Evolutionary conservation across 2,888 invertebrate genomes (phyloP).

Genomic region (Cyaniris semiargus): DNA sequence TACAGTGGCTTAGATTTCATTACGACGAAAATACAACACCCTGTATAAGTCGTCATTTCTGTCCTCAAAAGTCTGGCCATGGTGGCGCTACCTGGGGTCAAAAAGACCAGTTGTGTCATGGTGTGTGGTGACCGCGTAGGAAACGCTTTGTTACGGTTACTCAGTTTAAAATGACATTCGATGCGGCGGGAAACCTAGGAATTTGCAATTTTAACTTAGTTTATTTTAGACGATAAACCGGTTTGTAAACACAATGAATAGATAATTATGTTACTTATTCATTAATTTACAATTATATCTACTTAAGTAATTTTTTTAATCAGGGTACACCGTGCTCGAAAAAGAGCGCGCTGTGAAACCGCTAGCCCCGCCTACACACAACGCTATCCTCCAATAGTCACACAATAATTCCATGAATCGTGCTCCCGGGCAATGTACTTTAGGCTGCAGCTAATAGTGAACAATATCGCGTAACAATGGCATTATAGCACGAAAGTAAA

Average conservation of each 20-base stretch:
- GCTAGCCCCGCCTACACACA: no score
- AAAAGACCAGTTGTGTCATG: neutral
- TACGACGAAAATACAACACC: neutral
- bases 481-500: no score
- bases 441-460: no score
- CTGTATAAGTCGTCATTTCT: neutral
- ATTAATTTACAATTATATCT: no score
- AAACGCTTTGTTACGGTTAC: neutral
- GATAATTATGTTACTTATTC: no score
- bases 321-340: no score
- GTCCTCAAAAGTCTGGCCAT: neutral
- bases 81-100: constrained; percentile 12
- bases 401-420: no score
- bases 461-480: no score
- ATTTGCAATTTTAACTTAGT: neutral
- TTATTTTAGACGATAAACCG: neutral
- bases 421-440: no score
- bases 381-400: no score
- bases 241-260: neutral
- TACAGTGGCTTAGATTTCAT: neutral
- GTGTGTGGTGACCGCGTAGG: neutral
- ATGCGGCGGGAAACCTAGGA: neutral
- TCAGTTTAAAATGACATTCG: neutral
- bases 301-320: no score
- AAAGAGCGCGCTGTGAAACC: no score